Conservation (phyloP, 37 sponge, comb jelly and placozoan species). For the Hormiphora californensis region DNA sequence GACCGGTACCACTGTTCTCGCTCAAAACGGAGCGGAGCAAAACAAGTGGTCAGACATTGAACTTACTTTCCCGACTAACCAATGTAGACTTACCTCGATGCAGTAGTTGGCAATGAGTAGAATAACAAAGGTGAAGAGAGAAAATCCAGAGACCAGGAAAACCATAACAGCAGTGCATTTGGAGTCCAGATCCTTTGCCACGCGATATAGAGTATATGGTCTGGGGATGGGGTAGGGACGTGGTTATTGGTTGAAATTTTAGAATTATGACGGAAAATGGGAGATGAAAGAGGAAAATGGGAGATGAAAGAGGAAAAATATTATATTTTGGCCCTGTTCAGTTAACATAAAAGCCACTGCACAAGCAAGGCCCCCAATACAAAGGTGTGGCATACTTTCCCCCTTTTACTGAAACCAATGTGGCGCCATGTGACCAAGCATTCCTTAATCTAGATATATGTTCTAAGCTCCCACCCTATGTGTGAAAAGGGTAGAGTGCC, state of each 20-base stretch:
- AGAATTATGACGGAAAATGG: neutral
- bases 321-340: no score
- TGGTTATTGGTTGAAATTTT: neutral
- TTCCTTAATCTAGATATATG: no score
- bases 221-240: neutral
- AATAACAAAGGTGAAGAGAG: neutral
- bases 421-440: no score
- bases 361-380: no score
- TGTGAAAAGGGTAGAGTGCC: no score
- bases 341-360: no score
- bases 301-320: no score
- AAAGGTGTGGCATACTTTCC: no score
- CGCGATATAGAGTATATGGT: neutral
- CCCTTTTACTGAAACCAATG: no score
- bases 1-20: neutral
- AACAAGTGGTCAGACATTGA: neutral
- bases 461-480: no score
- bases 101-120: neutral
- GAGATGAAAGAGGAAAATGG: neutral
- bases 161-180: neutral
- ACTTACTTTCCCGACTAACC: no score
- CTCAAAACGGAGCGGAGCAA: neutral
- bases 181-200: neutral
- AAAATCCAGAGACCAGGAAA: neutral
- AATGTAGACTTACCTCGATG: neutral